Conservation (phyloP, 2,888 invertebrate genomes). For the Polydesmus complanatus region DNA sequence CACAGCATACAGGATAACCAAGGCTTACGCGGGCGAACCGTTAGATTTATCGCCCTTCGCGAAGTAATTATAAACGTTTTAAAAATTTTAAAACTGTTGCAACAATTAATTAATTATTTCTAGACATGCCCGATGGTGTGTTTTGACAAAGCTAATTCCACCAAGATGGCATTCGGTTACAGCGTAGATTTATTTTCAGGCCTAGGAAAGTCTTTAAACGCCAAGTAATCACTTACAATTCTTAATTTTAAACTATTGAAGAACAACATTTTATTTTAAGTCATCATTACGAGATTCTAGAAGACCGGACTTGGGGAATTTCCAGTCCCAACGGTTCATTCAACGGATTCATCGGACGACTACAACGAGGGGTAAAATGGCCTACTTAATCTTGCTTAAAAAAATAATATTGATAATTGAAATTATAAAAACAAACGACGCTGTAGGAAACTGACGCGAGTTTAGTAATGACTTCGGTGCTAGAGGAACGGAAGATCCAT, state of each 20-base stretch:
- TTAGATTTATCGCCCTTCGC: too few species aligned
- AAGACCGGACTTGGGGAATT: not conserved
- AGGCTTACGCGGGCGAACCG: too few species aligned
- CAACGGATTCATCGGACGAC: not conserved
- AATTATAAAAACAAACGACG: too few species aligned
- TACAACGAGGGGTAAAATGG: not conserved
- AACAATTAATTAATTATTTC: too few species aligned
- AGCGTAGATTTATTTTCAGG: not conserved
- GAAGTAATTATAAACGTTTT: too few species aligned
- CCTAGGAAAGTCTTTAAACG: not conserved
- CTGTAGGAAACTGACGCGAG: not conserved
- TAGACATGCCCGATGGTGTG: not conserved
- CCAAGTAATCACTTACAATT: not conserved
- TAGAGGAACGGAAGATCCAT: not conserved
- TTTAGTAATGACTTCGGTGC: not conserved
- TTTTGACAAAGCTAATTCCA: not conserved
- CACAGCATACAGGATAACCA: too few species aligned
- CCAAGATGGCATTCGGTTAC: not conserved
- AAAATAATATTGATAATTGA: too few species aligned
- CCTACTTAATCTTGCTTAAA: too few species aligned
- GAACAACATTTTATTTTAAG: not conserved
- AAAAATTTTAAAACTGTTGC: too few species aligned
- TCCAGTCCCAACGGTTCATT: not conserved
- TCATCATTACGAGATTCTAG: not conserved
- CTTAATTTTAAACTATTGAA: not conserved